Evolutionary conservation across 2,113 vertebrate species (phyloP), one percentile per base, ranked within the genome.

Genomic region (Lota lota): DNA sequence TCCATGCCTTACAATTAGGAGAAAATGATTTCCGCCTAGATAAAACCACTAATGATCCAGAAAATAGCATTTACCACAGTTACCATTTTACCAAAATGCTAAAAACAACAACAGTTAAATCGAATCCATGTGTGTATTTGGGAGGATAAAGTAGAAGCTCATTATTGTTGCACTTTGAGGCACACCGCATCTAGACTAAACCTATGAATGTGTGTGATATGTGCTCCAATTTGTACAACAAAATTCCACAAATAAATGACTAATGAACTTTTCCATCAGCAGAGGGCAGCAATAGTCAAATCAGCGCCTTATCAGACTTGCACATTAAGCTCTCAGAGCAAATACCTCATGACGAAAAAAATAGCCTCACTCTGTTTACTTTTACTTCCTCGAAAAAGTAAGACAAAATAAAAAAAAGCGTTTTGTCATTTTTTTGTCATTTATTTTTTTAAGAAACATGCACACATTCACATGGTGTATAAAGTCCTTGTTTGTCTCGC

Each of bases 241-340:
- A 4, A 33, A 33, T 47, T 12, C 8, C 12, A 12, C 40, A 47
- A 47, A 11, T 11, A 47, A 5, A 28, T 24, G 64, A 7, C 47
- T 50, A 75, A 60, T 68, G 15, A 33, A 40, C 24, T 5, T 16
- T 8, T 67, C 73, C 5, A 51, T 83, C 88, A 87, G 74, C 73
- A 90, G 88, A 79, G 79, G 81, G 87, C 87, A 90, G 87, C 84
- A 88, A 65, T 54, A 69, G 69, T 75, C 75, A 86, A 78, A 79
- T 66, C 2, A 77, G 78, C 53, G 0, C 14, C 22, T 22, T 56
- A 56, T n/a, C 53, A 56, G 53, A 56, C 16, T 0, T 2, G 17
- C 53, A 56, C 53, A 17, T 56, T 20, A 1, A 64, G 10, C 20
- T 33, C n/a, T 61, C 1, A 33, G 40, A 47, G 40, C 28, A 47